phyloP scores from a whole-genome alignment of 2,888 invertebrate species.

The Erynnis tages region DNA sequence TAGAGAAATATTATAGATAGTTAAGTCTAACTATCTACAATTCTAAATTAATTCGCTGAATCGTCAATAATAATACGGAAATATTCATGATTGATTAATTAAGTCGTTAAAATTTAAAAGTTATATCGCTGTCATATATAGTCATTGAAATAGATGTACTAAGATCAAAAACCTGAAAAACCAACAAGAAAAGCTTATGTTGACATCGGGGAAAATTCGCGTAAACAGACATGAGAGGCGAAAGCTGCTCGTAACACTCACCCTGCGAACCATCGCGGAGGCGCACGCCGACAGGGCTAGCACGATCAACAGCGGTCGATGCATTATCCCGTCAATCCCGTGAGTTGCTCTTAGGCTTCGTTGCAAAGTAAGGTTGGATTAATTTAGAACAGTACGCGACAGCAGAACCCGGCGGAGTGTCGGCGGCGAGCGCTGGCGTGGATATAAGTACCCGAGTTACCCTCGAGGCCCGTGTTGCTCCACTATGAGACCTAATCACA shows the following conservation, averaged over 20 bases:
- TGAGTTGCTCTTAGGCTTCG: conserved; percentile 14
- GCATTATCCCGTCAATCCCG: conserved; percentile 46
- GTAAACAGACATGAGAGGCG: too few relatives aligned
- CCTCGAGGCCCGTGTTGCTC: conserved; percentile 30
- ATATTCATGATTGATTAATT: too few relatives aligned
- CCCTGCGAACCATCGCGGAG: conserved; percentile 58
- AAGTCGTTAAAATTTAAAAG: too few relatives aligned
- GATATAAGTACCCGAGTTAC: conserved; percentile 46
- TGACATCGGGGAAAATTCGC: too few relatives aligned
- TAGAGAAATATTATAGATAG: too few relatives aligned
- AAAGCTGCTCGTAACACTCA: conserved; percentile 43
- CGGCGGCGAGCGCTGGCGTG: conserved; percentile 42
- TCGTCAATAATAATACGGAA: too few relatives aligned
- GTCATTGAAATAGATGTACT: too few relatives aligned
- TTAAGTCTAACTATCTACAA: too few relatives aligned
- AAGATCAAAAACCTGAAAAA: too few relatives aligned
- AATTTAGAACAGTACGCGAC: conserved; percentile 32
- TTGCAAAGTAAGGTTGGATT: conserved; percentile 25
- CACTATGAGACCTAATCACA: not conserved
- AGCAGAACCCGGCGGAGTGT: conserved; percentile 52
- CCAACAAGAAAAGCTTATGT: not conserved
- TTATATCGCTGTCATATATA: too few relatives aligned
- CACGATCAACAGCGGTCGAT: conserved; percentile 41
- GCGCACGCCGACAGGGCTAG: conserved; percentile 44
- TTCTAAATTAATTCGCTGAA: too few relatives aligned